Conservation (phyloP, 1,140 invertebrate species). For the Drosophila carrolli region DNA sequence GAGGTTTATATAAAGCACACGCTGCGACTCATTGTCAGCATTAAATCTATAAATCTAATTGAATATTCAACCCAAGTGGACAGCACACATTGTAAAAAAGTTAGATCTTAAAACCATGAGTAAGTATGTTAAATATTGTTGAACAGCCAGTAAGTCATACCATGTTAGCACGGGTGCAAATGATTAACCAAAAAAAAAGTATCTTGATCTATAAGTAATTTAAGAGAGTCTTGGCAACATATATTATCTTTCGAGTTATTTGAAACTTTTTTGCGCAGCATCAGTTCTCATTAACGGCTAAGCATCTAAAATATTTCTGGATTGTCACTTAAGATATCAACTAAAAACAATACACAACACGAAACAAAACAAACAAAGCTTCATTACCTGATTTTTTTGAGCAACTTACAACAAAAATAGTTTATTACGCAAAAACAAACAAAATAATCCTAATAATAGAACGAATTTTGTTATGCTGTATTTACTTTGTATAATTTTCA, state of each 20-base stretch:
- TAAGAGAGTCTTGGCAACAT: slow-evolving; percentile 14
- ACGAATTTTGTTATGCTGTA: slow-evolving; percentile 63
- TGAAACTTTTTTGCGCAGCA: slow-evolving; percentile 35
- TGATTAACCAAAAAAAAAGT: neutral
- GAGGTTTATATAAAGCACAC: slow-evolving; percentile 51
- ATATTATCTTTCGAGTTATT: slow-evolving; percentile 29
- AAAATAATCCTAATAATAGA: slow-evolving; percentile 51
- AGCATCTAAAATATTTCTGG: slow-evolving; percentile 21
- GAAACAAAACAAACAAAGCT: slow-evolving; percentile 70
- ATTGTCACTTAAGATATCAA: slow-evolving; percentile 29
- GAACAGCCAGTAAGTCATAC: slow-evolving; percentile 4
- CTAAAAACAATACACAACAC: slow-evolving; percentile 29
- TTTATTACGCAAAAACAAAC: slow-evolving; percentile 49
- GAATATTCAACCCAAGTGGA: slow-evolving; percentile 6
- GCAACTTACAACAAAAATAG: slow-evolving; percentile 58
- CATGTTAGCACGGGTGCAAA: slow-evolving; percentile 5
- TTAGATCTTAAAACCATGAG: slow-evolving; percentile 6
- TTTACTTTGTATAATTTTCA: slow-evolving; percentile 46
- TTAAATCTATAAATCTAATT: slow-evolving; percentile 26
- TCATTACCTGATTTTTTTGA: slow-evolving; percentile 81
- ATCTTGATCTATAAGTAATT: slow-evolving; percentile 10
- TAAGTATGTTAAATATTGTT: slow-evolving; percentile 69
- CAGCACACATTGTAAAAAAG: slow-evolving; percentile 11
- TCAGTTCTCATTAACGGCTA: slow-evolving; percentile 1
- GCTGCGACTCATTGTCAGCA: slow-evolving; percentile 15